Evolutionary conservation across 2,797 vertebrate species (phyloP), one percentile per base, ranked within the genome.

Genomic region (Chelon labrosus): DNA sequence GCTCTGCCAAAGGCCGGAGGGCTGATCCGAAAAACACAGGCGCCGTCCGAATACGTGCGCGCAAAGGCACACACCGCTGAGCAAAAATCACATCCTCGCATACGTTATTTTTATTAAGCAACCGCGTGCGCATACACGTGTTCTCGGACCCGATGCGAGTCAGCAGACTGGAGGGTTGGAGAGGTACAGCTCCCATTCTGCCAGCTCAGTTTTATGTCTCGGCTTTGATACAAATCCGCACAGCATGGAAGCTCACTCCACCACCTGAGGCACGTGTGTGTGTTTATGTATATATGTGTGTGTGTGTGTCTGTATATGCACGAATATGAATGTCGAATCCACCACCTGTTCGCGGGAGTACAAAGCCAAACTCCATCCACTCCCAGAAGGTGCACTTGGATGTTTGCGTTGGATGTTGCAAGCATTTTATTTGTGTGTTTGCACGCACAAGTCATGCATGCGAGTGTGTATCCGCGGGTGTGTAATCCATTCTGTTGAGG

Each of bases 171-270:
- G 57, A 83, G 77, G 83, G 74, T 52, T 87, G 82, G 82, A 83
- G 71, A 44, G 20, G 51, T 70, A 27, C 41, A 31, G 63, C 80
- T 82, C 70, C 77, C 76, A 79, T 80, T 82, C 84, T 91, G 90
- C 86, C 89, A 86, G 82, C 84, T 90, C 76, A 80, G 83, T 91
- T 94, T 92, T 87, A 91, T 92, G 85, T 89, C 87, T 90, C 79
- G 39, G 88, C 91, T 93, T 89, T 85, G 84, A 87, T 87, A 91
- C 87, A 90, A 90, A 90, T 87, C 82, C 88, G 66, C 89, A 83
- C 88, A 88, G 90, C 89, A 83, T 86, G 88, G 81, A 80, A 77
- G 86, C 83, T 85, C 86, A 77, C 75, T 81, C 67, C 73, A 65
- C 85, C 90, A 91, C 90, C 89, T 91, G 87, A 90, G 74, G 73